Evolutionary conservation across 2,888 invertebrate genomes (phyloP).

Genomic region (Apamea crenata): DNA sequence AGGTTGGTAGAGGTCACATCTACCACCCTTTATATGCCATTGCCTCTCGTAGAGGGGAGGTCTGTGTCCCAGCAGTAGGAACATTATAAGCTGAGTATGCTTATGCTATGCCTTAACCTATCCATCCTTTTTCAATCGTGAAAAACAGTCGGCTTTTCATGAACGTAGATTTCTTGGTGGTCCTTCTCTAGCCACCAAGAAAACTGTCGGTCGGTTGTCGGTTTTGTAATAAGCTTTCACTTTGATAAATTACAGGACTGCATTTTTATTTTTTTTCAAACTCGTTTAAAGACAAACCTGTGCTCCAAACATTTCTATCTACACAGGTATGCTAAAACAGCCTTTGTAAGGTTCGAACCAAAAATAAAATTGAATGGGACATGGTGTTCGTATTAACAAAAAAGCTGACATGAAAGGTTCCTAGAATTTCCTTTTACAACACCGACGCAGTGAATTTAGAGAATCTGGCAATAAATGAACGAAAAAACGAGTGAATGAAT

Average conservation of each 20-base stretch:
- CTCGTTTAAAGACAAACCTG: not conserved
- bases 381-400: not conserved
- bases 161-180: not conserved
- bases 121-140: not conserved
- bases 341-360: not conserved
- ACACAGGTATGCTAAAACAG: not conserved
- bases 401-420: not conserved
- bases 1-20: no score
- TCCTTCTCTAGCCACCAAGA: no score
- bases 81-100: no score
- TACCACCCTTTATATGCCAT: no score
- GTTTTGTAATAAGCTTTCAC: no score
- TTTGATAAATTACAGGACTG: not conserved
- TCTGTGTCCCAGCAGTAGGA: no score
- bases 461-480: slow-evolving; percentile 15
- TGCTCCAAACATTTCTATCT: not conserved
- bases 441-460: not conserved
- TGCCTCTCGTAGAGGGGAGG: no score
- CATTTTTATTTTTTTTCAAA: not conserved
- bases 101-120: no score
- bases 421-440: not conserved
- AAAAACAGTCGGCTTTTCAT: not conserved
- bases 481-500: slow-evolving; percentile 19
- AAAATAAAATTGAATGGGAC: not conserved
- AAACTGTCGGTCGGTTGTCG: no score